Conservation (phyloP, 64 coral and sea anemone species). For the Hydrozoanthus tunicans region DNA sequence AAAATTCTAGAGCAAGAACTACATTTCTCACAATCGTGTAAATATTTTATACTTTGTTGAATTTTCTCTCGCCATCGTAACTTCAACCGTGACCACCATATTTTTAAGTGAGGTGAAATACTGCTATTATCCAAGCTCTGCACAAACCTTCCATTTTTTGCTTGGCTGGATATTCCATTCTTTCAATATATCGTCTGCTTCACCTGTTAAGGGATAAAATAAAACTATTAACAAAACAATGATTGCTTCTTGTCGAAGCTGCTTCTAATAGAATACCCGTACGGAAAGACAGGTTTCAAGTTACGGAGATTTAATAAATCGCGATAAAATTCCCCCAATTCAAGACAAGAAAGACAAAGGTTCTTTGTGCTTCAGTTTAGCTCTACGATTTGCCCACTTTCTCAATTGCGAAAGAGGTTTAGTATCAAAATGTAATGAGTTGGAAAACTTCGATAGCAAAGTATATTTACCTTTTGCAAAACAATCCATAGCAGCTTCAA, state of each 20-base stretch:
- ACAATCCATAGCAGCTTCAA: slow-evolving; percentile 74
- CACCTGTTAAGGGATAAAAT: slow-evolving; percentile 52
- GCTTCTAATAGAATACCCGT: slow-evolving; percentile 55
- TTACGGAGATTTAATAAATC: slow-evolving; percentile 39
- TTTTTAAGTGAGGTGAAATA: background rate
- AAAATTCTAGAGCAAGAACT: slow-evolving; percentile 35
- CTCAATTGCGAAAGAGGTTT: background rate
- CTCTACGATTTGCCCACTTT: background rate
- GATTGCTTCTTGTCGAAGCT: slow-evolving; percentile 65
- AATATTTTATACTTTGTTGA: slow-evolving; percentile 54
- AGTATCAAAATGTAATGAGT: slow-evolving; percentile 20
- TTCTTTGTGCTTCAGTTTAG: slow-evolving; percentile 18
- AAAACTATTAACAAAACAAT: slow-evolving; percentile 50
- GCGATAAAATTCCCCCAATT: slow-evolving; percentile 33
- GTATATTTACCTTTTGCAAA: slow-evolving; percentile 80
- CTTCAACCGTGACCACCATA: background rate
- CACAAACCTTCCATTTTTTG: slow-evolving; percentile 81
- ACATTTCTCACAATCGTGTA: slow-evolving; percentile 30
- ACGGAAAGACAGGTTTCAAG: slow-evolving; percentile 61
- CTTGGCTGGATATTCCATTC: slow-evolving; percentile 75
- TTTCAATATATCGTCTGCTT: slow-evolving; percentile 72
- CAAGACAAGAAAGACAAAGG: slow-evolving; percentile 30
- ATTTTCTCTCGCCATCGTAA: background rate
- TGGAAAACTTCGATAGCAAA: slow-evolving; percentile 15
- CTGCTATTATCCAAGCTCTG: background rate